Conservation (phyloP, 35 echinoderm and acorn worm genomes). For the Apostichopus parvimensis region DNA sequence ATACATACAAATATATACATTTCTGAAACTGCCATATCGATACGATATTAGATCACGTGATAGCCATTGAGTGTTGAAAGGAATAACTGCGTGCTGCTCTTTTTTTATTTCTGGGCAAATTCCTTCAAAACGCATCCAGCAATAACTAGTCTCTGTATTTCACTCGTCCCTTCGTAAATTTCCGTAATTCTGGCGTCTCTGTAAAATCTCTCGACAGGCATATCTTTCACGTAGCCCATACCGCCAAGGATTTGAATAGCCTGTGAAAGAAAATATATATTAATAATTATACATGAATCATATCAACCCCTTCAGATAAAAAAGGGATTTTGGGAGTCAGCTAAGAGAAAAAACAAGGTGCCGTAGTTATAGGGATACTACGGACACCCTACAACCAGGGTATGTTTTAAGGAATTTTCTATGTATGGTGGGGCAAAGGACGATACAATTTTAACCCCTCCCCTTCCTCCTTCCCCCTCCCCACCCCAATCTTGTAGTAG, state of each 20-base stretch:
- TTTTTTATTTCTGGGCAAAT: constrained; percentile 58
- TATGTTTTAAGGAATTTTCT: too few relatives aligned
- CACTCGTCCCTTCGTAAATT: constrained; percentile 97
- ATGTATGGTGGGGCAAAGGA: too few relatives aligned
- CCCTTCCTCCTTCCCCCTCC: too few relatives aligned
- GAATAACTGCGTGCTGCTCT: too few relatives aligned
- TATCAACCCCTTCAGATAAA: neutral
- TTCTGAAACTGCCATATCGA: too few relatives aligned
- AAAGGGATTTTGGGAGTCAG: neutral
- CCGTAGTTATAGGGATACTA: too few relatives aligned
- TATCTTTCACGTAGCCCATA: constrained; percentile 93
- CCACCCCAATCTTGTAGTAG: too few relatives aligned
- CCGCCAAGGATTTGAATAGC: constrained; percentile 90
- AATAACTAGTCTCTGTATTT: constrained; percentile 91
- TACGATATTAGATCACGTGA: too few relatives aligned
- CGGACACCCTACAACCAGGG: too few relatives aligned
- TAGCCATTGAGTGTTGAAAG: too few relatives aligned
- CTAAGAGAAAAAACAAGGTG: neutral
- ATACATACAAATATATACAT: too few relatives aligned
- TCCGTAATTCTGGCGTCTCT: constrained; percentile 92
- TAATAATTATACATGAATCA: neutral
- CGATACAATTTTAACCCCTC: too few relatives aligned
- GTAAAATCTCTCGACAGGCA: constrained; percentile 91
- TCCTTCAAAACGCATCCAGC: constrained; percentile 83
- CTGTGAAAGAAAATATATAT: constrained; percentile 23